Evolutionary conservation across 2,888 invertebrate genomes (phyloP).

Genomic region (Gonocerus acuteangulatus): DNA sequence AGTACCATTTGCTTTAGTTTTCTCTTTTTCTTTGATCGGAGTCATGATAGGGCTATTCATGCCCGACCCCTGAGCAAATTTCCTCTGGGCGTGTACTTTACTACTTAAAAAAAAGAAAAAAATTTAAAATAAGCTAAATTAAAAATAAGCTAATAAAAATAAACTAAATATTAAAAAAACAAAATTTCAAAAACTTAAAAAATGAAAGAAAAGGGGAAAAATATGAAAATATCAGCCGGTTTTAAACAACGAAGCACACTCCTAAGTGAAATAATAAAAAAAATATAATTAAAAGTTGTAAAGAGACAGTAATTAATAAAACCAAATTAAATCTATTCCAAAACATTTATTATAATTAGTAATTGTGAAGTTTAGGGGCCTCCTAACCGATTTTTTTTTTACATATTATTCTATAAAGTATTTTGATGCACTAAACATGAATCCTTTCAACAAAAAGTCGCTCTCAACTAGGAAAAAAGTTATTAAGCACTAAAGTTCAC

Average conservation of each 20-base stretch:
- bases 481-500: too few species aligned
- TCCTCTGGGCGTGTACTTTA: conserved; percentile 77
- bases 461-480: too few species aligned
- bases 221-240: background rate
- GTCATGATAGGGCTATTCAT: conserved; percentile 48
- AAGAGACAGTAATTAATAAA: too few species aligned
- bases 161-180: background rate
- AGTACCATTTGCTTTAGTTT: conserved; percentile 33
- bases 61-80: conserved; percentile 75
- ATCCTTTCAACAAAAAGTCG: too few species aligned
- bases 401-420: too few species aligned
- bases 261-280: background rate
- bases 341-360: too few species aligned
- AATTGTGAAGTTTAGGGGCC: too few species aligned
- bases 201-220: background rate
- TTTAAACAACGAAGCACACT: background rate
- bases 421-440: too few species aligned
- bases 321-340: too few species aligned
- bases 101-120: conserved; percentile 48
- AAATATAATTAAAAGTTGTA: too few species aligned
- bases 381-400: too few species aligned
- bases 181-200: background rate
- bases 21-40: conserved; percentile 50
- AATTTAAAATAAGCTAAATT: background rate
- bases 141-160: background rate